Evolutionary conservation across 1,140 invertebrate genomes (phyloP).

Genomic region (Calephelis nemesis): DNA sequence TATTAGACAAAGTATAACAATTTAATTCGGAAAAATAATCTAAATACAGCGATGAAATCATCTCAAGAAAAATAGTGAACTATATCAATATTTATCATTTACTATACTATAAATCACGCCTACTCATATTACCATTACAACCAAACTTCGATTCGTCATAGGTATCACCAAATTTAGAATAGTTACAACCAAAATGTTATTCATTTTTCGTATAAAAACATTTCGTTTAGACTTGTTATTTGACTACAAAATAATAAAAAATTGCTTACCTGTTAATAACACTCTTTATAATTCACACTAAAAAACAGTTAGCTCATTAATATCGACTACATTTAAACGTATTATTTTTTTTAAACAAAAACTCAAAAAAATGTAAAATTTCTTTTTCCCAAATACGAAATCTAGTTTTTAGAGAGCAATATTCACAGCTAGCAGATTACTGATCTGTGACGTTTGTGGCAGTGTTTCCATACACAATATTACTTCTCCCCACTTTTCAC

Average conservation of each 20-base stretch:
- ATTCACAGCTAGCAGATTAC: slow-evolving; percentile 31
- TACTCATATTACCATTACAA: not conserved
- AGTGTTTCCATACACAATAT: no score
- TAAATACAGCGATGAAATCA: slow-evolving; percentile 14
- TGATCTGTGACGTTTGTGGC: slow-evolving; percentile 1
- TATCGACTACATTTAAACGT: slow-evolving; percentile 36
- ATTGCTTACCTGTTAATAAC: not conserved
- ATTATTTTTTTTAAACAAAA: not conserved
- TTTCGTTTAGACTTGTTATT: not conserved
- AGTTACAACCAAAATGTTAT: not conserved
- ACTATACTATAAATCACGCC: slow-evolving; percentile 14
- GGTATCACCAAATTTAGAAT: not conserved
- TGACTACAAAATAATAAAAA: not conserved
- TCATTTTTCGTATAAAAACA: not conserved
- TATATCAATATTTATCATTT: slow-evolving; percentile 18
- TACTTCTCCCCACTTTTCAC: no score
- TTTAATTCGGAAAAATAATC: not conserved
- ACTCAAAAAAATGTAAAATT: not conserved
- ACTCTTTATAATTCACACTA: not conserved
- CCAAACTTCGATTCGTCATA: not conserved
- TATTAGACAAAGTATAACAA: not conserved
- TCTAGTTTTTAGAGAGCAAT: slow-evolving; percentile 30
- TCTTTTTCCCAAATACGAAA: not conserved
- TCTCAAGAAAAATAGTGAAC: slow-evolving; percentile 4
- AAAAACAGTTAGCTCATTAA: not conserved